Evolutionary conservation across 2,797 vertebrate genomes (phyloP).

Genomic region (Poecilia gillii): DNA sequence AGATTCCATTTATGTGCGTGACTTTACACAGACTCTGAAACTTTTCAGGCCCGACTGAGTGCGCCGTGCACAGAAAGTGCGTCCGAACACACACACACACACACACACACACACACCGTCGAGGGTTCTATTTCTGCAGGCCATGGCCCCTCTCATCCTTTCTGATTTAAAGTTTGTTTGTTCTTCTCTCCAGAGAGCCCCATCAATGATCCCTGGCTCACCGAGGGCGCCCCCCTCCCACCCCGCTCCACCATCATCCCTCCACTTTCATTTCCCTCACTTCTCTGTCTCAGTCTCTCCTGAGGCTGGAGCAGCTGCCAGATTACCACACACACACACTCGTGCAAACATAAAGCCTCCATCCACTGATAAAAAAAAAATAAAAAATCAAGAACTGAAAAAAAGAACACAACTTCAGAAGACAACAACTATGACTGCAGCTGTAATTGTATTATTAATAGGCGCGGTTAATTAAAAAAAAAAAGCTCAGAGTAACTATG

Average conservation of each 20-base stretch:
- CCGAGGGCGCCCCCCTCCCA: constrained; percentile 57
- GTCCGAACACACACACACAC: constrained; percentile 30
- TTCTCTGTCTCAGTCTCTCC: constrained; percentile 65
- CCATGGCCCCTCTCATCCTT: constrained; percentile 77
- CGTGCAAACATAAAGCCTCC: constrained; percentile 19
- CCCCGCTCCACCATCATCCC: constrained; percentile 71
- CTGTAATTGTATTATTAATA: constrained; percentile 18
- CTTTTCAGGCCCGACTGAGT: constrained; percentile 71
- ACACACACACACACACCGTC: constrained; percentile 23
- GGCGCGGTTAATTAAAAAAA: background rate
- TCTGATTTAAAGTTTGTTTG: constrained; percentile 84
- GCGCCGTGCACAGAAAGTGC: constrained; percentile 56
- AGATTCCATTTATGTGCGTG: constrained; percentile 72
- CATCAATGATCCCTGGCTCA: constrained; percentile 78
- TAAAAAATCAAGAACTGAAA: constrained; percentile 22
- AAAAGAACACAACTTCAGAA: constrained; percentile 6
- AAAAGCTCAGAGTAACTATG: constrained; percentile 16
- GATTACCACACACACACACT: constrained; percentile 31
- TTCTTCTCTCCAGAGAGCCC: constrained; percentile 78
- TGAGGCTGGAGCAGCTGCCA: constrained; percentile 59
- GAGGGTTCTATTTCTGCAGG: constrained; percentile 75
- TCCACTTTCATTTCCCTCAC: constrained; percentile 79
- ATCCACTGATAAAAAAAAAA: constrained; percentile 20
- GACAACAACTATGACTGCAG: constrained; percentile 3
- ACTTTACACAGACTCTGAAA: constrained; percentile 67